phyloP scores from a whole-genome alignment of 2,113 vertebrate genomes.

The Semnornis frantzii region DNA sequence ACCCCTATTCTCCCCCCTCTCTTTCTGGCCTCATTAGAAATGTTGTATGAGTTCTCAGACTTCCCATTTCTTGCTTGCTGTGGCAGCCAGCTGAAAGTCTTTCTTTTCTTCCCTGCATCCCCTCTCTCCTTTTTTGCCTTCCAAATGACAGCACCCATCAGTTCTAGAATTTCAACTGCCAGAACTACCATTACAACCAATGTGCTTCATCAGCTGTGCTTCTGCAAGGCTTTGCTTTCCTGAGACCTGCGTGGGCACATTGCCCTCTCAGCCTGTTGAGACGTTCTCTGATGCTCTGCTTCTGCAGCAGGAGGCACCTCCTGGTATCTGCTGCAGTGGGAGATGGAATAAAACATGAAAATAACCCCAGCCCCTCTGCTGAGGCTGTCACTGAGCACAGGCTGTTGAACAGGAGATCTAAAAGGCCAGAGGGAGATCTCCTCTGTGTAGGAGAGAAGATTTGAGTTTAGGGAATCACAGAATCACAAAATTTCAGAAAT shows the following conservation, averaged over 20 bases:
- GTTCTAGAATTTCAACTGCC: background rate
- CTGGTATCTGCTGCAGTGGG: background rate
- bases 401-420: background rate
- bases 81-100: background rate
- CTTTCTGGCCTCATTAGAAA: background rate
- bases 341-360: background rate
- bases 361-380: background rate
- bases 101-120: background rate
- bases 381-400: background rate
- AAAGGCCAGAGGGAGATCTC: background rate
- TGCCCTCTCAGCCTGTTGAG: accelerated
- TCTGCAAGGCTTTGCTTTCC: background rate
- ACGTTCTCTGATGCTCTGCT: background rate
- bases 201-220: background rate
- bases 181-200: background rate
- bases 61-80: background rate
- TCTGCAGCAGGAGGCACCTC: background rate
- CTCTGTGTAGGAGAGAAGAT: background rate
- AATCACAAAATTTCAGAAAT: background rate
- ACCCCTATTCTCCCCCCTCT: background rate
- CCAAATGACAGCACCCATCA: background rate
- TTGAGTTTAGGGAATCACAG: background rate
- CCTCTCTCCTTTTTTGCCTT: background rate
- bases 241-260: background rate
- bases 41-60: background rate